Evolutionary conservation across 2,113 vertebrate genomes (phyloP), one percentile per base, ranked within the genome.

Genomic region (Lutjanus erythropterus): DNA sequence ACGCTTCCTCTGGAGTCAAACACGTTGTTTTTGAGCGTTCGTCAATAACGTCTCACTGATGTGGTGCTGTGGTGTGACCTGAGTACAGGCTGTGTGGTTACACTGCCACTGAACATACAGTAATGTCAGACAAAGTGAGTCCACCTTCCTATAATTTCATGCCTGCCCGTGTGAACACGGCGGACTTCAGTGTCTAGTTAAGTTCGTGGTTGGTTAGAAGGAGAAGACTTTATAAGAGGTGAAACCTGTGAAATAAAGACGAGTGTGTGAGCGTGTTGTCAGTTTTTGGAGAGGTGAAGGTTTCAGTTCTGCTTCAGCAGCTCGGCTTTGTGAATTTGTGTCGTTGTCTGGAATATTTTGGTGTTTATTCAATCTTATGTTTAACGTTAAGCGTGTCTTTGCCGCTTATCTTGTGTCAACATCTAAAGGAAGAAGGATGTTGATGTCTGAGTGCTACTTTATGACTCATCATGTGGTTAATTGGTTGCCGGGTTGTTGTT

Each of bases 91-190:
- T 19, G 14, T 71, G 71, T 42, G 25, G 23, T 55, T 52, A 19
- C 41, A 29, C 73, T 55, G 52, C 4, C 23, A 16, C 50, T 16
- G 52, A 67, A 50, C 7, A 61, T 37, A n/a, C n/a, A n/a, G n/a
- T n/a, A n/a, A n/a, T n/a, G n/a, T n/a, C n/a, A n/a, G n/a, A n/a
- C n/a, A 31, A 42, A 15, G 55, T 29, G 42, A 84, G 68, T 52
- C 21, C 31, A 70, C 46, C 75, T 64, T 82, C 29, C 64, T 71
- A 47, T 72, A 84, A 71, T 60, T 41, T 46, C 37, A 33, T 47
- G 39, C 44, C 37, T 37, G 41, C 5, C 31, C 19, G 61, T 65
- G 11, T 35, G 53, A 71, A 44, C 66, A 69, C 31, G 73, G 59
- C 25, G 66, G 61, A 33, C 35, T 70, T 82, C 61, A 23, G 59